phyloP scores from a whole-genome alignment of 2,888 invertebrate genomes.

The Ganaspis brasiliensis region DNA sequence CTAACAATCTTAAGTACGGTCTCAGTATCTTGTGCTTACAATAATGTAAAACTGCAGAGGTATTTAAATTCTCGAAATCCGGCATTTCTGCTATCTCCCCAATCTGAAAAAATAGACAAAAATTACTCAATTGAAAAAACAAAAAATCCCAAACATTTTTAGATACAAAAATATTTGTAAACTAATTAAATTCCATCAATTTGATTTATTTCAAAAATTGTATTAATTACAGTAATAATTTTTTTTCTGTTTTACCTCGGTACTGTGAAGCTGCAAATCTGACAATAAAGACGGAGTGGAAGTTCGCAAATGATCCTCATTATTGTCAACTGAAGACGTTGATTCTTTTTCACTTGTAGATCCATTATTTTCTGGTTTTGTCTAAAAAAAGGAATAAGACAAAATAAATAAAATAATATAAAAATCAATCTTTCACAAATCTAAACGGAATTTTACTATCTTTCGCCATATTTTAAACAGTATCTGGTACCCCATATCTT shows the following conservation, averaged over 20 bases:
- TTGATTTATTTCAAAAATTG: no score
- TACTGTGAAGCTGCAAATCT: constrained; percentile 75
- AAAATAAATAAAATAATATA: constrained; percentile 16
- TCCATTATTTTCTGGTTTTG: constrained; percentile 67
- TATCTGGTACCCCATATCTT: constrained; percentile 18
- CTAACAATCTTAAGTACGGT: constrained; percentile 88
- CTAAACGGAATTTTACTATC: constrained; percentile 8
- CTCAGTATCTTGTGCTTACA: constrained; percentile 91
- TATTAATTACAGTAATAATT: no score
- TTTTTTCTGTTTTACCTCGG: constrained; percentile 70
- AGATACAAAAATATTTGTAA: no score
- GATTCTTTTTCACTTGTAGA: constrained; percentile 71
- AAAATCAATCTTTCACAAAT: neutral
- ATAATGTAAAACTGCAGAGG: constrained; percentile 89
- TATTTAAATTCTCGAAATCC: constrained; percentile 86
- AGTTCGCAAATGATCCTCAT: constrained; percentile 65
- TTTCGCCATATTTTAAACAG: constrained; percentile 20
- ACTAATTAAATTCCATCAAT: no score
- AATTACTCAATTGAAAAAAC: constrained; percentile 51
- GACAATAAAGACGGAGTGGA: constrained; percentile 73
- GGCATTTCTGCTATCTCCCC: constrained; percentile 87
- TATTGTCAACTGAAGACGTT: constrained; percentile 61
- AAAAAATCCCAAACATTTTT: neutral
- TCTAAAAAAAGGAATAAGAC: constrained; percentile 61
- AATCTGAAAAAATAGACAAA: constrained; percentile 82